Evolutionary conservation across 2,113 vertebrate genomes (phyloP).

Genomic region (Brachirus orientalis): DNA sequence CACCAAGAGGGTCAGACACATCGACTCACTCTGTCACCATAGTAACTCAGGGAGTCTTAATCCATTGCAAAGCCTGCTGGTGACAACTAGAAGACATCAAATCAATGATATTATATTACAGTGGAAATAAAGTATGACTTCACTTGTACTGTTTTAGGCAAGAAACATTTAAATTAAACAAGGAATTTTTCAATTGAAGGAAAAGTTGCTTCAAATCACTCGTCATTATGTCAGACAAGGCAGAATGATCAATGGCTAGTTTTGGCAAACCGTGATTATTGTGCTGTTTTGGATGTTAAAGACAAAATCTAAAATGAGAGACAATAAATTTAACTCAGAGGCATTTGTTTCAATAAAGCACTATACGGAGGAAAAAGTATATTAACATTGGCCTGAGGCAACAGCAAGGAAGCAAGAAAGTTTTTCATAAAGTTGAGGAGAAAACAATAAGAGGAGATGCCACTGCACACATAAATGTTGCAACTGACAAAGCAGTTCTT

Average conservation of each 20-base stretch:
- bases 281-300: conserved; percentile 48
- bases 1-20: conserved; percentile 32
- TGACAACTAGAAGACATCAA: conserved; percentile 42
- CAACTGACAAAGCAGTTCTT: conserved; percentile 52
- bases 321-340: conserved; percentile 44
- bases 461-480: conserved; percentile 66
- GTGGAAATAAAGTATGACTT: conserved; percentile 35
- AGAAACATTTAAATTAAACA: conserved; percentile 50
- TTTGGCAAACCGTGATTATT: conserved; percentile 47
- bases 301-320: conserved; percentile 60
- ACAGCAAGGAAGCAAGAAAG: conserved; percentile 56
- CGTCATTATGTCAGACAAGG: conserved; percentile 30
- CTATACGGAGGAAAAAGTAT: conserved; percentile 20
- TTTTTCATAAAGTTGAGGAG: conserved; percentile 62
- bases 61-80: conserved; percentile 49
- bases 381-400: conserved; percentile 45
- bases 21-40: conserved; percentile 43
- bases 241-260: conserved; percentile 58
- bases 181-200: conserved; percentile 43
- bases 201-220: conserved; percentile 17
- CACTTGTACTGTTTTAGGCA: conserved; percentile 6
- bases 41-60: conserved; percentile 50
- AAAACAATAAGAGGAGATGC: conserved; percentile 71
- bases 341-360: conserved; percentile 46
- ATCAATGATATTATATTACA: conserved; percentile 58